phyloP scores from a whole-genome alignment of 2,113 vertebrate species.

The Alosa alosa region DNA sequence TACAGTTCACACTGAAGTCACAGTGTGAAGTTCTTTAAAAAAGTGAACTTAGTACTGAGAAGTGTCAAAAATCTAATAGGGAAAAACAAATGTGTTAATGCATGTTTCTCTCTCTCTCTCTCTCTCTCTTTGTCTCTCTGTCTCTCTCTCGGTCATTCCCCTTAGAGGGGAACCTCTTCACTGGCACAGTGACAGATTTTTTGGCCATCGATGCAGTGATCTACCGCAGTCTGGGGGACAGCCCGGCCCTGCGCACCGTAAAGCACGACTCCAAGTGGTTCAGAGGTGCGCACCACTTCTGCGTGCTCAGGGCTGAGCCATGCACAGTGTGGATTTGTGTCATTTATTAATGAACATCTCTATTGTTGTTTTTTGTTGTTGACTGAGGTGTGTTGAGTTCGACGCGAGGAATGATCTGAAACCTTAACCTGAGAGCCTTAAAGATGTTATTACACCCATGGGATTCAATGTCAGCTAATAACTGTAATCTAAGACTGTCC shows the following conservation, averaged over 20 bases:
- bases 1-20: not conserved
- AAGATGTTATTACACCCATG: not conserved
- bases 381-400: not conserved
- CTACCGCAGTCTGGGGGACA: constrained; percentile 91
- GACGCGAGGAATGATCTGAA: not conserved
- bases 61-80: no score
- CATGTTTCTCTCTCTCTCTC: not conserved
- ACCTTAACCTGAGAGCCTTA: not conserved
- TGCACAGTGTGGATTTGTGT: not conserved
- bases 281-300: constrained; percentile 74
- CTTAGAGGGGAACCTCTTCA: constrained; percentile 92
- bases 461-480: not conserved
- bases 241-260: constrained; percentile 89
- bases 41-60: not conserved
- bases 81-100: not conserved
- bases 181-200: constrained; percentile 94
- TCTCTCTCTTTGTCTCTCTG: not conserved
- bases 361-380: not conserved
- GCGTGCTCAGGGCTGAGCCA: not conserved
- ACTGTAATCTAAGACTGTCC: not conserved
- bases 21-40: not conserved
- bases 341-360: not conserved
- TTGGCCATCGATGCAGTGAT: constrained; percentile 95
- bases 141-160: not conserved
- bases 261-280: constrained; percentile 99